phyloP scores from a whole-genome alignment of 2,797 vertebrate genomes.

The Sebastes oblongus region DNA sequence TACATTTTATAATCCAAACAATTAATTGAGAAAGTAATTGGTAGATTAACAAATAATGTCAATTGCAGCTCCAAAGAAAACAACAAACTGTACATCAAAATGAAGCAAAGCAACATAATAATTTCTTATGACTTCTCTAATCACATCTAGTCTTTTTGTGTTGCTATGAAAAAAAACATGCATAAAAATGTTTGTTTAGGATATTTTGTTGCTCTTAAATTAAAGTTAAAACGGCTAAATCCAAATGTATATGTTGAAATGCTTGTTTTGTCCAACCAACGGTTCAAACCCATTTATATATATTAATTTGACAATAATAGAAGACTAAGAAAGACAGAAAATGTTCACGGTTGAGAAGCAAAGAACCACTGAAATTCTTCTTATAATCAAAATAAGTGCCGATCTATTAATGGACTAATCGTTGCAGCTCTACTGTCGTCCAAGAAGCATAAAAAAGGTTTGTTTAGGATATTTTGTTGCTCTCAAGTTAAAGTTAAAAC shows the following conservation, averaged over 20 bases:
- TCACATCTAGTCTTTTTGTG: background rate
- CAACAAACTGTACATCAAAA: background rate
- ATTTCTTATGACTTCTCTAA: background rate
- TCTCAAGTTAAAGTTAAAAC: background rate
- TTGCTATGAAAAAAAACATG: background rate
- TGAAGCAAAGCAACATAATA: background rate
- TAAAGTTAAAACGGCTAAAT: background rate
- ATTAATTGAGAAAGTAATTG: background rate
- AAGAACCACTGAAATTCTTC: background rate
- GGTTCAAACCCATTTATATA: background rate
- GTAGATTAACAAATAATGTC: background rate
- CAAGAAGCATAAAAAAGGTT: background rate
- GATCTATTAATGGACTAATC: background rate
- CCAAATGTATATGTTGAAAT: background rate
- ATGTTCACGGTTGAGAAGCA: background rate
- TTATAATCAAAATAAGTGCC: background rate
- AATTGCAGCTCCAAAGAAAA: background rate
- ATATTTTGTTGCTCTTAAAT: background rate
- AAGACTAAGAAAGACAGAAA: background rate
- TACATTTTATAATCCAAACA: background rate
- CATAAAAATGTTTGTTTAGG: background rate
- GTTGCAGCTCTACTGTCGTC: background rate
- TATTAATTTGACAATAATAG: background rate
- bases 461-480: background rate
- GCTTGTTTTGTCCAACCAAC: background rate